A percentile compares a stretch with the other conserved stretches of the same genome.
phyloP scores from a whole-genome alignment of 2,888 invertebrate genomes.

The Altica lythri region DNA sequence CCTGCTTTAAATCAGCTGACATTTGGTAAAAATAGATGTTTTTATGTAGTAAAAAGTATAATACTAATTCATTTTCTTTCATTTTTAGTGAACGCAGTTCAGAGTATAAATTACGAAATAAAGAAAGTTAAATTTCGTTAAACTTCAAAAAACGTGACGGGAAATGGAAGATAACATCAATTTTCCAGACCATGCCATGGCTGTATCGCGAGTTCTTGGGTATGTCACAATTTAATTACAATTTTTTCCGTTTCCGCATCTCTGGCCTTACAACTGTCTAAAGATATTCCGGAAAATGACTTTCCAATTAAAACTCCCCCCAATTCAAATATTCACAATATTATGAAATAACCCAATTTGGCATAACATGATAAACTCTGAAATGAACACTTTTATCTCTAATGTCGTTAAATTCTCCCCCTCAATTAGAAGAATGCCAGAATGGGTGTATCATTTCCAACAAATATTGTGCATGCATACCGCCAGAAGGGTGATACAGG shows the following conservation, averaged over 20 bases:
- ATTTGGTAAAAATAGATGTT: too few species aligned
- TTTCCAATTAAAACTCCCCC: slow-evolving; percentile 20
- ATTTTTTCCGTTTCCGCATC: slow-evolving; percentile 1
- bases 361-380: slow-evolving; percentile 34
- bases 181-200: slow-evolving; percentile 6
- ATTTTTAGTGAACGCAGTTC: too few species aligned
- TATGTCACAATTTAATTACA: slow-evolving; percentile 14
- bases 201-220: not conserved
- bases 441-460: slow-evolving; percentile 34
- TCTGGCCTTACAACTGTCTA: slow-evolving; percentile 4
- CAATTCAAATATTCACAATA: slow-evolving; percentile 18
- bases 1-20: too few species aligned
- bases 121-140: not conserved
- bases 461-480: slow-evolving; percentile 36
- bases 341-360: slow-evolving; percentile 32
- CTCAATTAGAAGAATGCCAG: slow-evolving; percentile 29
- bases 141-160: slow-evolving; percentile 1
- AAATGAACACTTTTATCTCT: slow-evolving; percentile 37
- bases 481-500: slow-evolving; percentile 29
- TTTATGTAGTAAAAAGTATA: too few species aligned
- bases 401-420: slow-evolving; percentile 34
- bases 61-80: too few species aligned
- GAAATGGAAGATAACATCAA: slow-evolving; percentile 8
- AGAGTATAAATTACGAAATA: not conserved
- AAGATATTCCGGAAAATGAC: slow-evolving; percentile 13